Conservation (phyloP, 2,113 vertebrate species). For the Aplodontia rufa region DNA sequence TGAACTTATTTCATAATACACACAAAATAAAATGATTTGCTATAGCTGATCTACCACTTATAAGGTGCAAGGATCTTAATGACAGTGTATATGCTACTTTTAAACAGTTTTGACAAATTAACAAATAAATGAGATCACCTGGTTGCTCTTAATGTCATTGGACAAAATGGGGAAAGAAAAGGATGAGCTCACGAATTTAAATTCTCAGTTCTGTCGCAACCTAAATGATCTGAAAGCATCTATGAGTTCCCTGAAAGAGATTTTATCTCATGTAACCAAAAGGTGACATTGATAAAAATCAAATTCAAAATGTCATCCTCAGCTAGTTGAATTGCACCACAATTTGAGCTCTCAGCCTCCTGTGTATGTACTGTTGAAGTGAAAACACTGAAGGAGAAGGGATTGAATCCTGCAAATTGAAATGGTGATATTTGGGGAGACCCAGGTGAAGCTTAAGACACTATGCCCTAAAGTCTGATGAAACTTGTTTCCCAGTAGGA, state of each 20-base stretch:
- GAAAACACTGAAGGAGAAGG: not conserved
- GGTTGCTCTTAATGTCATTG: not conserved
- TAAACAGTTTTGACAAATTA: not conserved
- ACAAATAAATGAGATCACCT: not conserved
- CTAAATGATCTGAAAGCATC: not conserved
- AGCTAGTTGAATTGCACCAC: not conserved
- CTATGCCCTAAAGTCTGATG: rapidly evolving
- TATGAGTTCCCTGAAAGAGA: not conserved
- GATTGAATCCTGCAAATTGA: not conserved
- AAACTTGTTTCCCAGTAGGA: not conserved
- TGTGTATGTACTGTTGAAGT: not conserved
- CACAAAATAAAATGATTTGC: not conserved
- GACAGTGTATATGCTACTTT: not conserved
- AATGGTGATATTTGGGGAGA: not conserved
- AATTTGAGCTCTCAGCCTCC: not conserved
- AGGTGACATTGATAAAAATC: not conserved
- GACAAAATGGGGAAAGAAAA: not conserved
- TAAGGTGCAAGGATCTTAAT: not conserved
- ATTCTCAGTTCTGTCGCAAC: not conserved
- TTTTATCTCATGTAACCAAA: not conserved
- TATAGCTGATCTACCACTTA: not conserved
- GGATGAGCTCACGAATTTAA: not conserved
- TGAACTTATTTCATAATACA: not conserved
- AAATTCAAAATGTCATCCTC: not conserved
- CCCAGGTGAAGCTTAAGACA: not conserved